Evolutionary conservation across 2,888 invertebrate genomes (phyloP), one percentile per base, ranked within the genome.

Genomic region (Saturnia pavonia): DNA sequence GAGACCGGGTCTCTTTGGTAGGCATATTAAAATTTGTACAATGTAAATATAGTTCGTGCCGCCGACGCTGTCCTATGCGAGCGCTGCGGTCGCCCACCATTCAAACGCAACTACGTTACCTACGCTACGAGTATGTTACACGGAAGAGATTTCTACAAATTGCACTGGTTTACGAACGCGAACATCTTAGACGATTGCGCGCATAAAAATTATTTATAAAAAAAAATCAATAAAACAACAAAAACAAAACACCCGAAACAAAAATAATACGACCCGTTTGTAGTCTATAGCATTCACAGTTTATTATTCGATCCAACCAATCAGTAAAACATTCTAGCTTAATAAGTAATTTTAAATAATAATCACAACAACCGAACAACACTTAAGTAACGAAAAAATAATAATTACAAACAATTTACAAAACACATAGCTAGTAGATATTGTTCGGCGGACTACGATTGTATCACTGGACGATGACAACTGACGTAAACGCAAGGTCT

Each of bases 1-100:
- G 94, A 94, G 94, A 94, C 94, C 94, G 94, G 88, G 94, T 94
- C 94, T 94, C 94, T 94, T 94, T 94, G 94, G 94, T 94, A 94
- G 94, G 92, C 91, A 91, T 94, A 91, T 88, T 88, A 87, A 87
- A 34, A 92, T 94, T 94, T 94, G 94, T 94, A 94, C 94, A 94
- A 94, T 90, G 91, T 90, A 88, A 87, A 80, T 85, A 91, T 86
- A 91, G 92, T 91, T 87, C 87, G 82, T 88, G 88, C 84, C 89
- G 86, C 87, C 86, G 87, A 82, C 86, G 84, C 83, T 78, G 80
- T 81, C 86, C 82, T 82, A 82, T 81, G 83, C 82, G 82, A 82
- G 86, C 86, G 85, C 84, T 84, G 81, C 86, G 82, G 81, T 83
- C 87, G 88, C 90, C 85, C 87, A 83, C 85, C 84, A 86, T 86